Evolutionary conservation across 2,797 vertebrate species (phyloP), one percentile per base, ranked within the genome.

Genomic region (Allobates femoralis): DNA sequence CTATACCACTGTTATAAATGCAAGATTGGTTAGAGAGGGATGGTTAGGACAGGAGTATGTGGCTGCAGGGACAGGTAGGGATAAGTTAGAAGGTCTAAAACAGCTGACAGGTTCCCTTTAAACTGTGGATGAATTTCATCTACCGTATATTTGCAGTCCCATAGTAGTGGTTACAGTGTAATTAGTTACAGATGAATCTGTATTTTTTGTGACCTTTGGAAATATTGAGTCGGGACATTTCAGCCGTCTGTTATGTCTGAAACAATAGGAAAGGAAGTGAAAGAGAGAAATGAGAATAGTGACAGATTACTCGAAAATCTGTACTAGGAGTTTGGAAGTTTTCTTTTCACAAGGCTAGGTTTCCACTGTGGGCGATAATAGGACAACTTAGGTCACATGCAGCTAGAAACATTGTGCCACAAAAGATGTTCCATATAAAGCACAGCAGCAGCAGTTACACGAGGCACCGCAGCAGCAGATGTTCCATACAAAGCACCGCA

Each of bases 231-330:
- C 50, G 23, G 46, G 14, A 30, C 26, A 18, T 75, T 69, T 51
- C 50, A 26, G 50, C 26, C 11, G 60, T n/a, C 15, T n/a, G 7
- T 62, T 5, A 37, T 50, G 46, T 51, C 71, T 75, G n/a, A 26
- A 26, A 75, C n/a, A 75, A n/a, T 18, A 51, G 50, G 41, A n/a
- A 53, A 26, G 14, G 73, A 76, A 76, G 73, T 53, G 50, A 76
- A 50, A 76, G n/a, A 53, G 26, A 28, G 7, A 37, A 71, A 34
- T 28, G n/a, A 62, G 26, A 62, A 7, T 46, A 7, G 60, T 14
- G 10, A 8, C n/a, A 28, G 60, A 62, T 26, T 7, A 14, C 2
- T 3, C 60, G n/a, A 14, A n/a, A 62, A 23, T 28, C 10, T 28
- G 60, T 4, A 28, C 60, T 1, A 11, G 12, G 26, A 14, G 11